A percentile compares a stretch with the other conserved stretches of the same genome.
Evolutionary conservation across 1,140 invertebrate species (phyloP).

Genomic region (Cyphomyrmex costatus): DNA sequence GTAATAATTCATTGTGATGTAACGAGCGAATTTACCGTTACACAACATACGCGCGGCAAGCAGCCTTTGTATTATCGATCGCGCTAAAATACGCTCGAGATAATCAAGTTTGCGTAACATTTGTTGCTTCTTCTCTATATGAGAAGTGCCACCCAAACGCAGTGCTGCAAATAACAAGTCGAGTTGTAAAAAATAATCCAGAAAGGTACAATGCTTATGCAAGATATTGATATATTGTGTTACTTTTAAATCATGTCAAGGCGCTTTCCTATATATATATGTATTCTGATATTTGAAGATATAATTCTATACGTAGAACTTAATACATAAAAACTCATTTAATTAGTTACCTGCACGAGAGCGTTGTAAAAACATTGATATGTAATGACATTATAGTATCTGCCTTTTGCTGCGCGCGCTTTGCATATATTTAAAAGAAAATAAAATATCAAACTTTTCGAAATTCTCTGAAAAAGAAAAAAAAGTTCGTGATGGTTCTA

Average conservation of each 20-base stretch:
- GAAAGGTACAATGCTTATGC: slow-evolving; percentile 8
- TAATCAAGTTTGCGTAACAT: slow-evolving; percentile 63
- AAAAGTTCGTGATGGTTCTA: not conserved
- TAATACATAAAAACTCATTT: not conserved
- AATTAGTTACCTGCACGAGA: not conserved
- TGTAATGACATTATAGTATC: not conserved
- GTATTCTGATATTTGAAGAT: not conserved
- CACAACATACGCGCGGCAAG: slow-evolving; percentile 30
- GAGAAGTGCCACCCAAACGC: slow-evolving; percentile 21
- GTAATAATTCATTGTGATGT: slow-evolving; percentile 32
- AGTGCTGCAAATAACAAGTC: slow-evolving; percentile 26
- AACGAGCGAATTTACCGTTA: slow-evolving; percentile 55
- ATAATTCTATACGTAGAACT: not conserved
- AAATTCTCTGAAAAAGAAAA: not conserved
- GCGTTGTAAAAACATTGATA: not conserved
- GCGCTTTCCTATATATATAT: not conserved
- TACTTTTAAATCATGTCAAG: not conserved
- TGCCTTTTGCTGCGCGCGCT: no score
- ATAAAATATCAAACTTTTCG: not conserved
- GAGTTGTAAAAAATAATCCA: slow-evolving; percentile 3
- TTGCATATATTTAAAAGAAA: not conserved
- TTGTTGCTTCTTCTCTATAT: slow-evolving; percentile 41
- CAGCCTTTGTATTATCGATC: slow-evolving; percentile 56
- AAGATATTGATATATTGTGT: not conserved
- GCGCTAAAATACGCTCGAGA: slow-evolving; percentile 52